phyloP scores from a whole-genome alignment of 2,113 vertebrate genomes.

The Leuciscus idus region DNA sequence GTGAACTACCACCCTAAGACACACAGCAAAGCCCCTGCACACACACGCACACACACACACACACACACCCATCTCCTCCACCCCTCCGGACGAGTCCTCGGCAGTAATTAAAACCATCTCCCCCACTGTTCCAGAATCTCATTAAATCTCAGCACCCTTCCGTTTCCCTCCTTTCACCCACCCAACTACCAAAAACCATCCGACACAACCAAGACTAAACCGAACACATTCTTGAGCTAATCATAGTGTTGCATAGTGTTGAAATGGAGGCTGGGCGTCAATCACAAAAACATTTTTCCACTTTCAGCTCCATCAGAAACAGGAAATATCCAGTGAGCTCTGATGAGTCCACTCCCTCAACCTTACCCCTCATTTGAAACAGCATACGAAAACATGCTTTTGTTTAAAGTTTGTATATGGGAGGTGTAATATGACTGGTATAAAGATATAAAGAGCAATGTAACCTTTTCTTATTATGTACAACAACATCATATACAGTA shows the following conservation, averaged over 20 bases:
- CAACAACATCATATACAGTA: background rate
- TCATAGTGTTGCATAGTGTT: conserved; percentile 53
- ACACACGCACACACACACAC: conserved; percentile 41
- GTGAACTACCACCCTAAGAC: conserved; percentile 96
- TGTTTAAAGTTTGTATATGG: background rate
- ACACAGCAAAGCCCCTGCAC: conserved; percentile 71
- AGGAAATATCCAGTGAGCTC: conserved; percentile 18
- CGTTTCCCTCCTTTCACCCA: conserved; percentile 84
- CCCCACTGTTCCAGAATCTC: conserved; percentile 93
- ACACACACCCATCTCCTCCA: conserved; percentile 47
- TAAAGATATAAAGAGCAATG: background rate
- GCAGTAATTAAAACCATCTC: conserved; percentile 98
- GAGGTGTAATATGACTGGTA: background rate
- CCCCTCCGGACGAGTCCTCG: conserved; percentile 80
- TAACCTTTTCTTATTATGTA: background rate
- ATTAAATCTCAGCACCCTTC: conserved; percentile 88
- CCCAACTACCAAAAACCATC: background rate
- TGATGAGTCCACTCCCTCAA: background rate
- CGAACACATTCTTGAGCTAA: conserved; percentile 58
- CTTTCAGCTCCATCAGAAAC: conserved; percentile 12
- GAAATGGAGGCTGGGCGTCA: conserved; percentile 28
- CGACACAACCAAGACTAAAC: conserved; percentile 62
- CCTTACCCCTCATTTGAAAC: background rate
- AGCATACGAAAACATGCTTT: background rate
- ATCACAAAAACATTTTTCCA: conserved; percentile 20